Evolutionary conservation across 37 sponge, comb jelly and placozoan genomes (phyloP).

Genomic region (Haliclona indistincta): DNA sequence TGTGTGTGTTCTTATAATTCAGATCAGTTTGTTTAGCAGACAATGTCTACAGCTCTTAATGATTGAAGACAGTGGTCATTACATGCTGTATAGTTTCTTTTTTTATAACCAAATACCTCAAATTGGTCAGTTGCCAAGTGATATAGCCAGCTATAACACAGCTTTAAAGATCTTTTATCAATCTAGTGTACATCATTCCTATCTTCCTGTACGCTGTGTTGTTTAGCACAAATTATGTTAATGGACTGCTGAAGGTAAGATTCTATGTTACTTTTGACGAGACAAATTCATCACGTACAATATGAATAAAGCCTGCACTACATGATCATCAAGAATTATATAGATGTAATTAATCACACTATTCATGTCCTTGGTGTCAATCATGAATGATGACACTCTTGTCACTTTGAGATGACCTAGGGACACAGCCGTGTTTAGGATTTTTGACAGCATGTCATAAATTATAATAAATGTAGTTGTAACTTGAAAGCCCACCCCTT

Average conservation of each 20-base stretch:
- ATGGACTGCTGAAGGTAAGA: constrained; percentile 42
- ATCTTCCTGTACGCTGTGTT: constrained; percentile 60
- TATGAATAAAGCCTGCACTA: too few relatives aligned
- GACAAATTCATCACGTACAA: too few relatives aligned
- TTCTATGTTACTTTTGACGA: neutral
- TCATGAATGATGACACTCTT: too few relatives aligned
- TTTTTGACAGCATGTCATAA: too few relatives aligned
- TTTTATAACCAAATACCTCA: constrained; percentile 37
- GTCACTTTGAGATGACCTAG: too few relatives aligned
- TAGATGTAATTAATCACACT: too few relatives aligned
- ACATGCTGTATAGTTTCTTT: constrained; percentile 65
- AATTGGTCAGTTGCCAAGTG: constrained; percentile 14
- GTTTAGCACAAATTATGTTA: constrained; percentile 35
- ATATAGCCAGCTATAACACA: neutral
- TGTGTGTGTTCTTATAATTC: neutral
- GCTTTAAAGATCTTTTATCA: neutral
- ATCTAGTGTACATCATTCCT: constrained; percentile 57
- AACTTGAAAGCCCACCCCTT: constrained; percentile 2
- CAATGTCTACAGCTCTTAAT: constrained; percentile 14
- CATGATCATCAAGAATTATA: too few relatives aligned
- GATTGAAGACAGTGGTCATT: constrained; percentile 70
- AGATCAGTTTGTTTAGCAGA: constrained; percentile 50
- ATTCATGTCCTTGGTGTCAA: too few relatives aligned
- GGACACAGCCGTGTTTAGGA: too few relatives aligned
- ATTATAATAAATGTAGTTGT: too few relatives aligned